These are phyloP conservation scores for Amphiprion percula DNA, from an alignment of 2,113 vertebrate species.

Conservation along the genomic window DNA sequence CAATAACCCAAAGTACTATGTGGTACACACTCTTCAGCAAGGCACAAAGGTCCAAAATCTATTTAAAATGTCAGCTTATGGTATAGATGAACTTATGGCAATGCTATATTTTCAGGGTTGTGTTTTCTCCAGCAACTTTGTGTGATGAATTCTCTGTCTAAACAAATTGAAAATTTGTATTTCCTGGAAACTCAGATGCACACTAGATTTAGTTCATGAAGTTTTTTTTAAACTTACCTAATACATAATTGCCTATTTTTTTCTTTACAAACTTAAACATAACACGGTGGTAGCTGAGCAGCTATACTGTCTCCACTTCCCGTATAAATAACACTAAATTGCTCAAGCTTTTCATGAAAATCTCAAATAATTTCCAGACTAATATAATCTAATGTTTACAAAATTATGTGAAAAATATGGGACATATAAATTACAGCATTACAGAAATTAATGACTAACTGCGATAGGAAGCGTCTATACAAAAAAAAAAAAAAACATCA, in stretches of 20 bases:
- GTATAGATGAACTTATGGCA: neutral
- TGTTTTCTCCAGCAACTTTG: neutral
- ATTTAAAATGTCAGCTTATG: neutral
- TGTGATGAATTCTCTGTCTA: too few species aligned
- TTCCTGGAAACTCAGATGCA: neutral
- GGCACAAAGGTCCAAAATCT: neutral
- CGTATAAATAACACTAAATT: too few species aligned
- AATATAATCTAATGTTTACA: too few species aligned
- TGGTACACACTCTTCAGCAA: neutral
- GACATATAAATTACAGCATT: too few species aligned
- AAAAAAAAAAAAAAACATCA: neutral
- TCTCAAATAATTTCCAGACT: too few species aligned
- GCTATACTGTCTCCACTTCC: too few species aligned
- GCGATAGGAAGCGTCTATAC: neutral
- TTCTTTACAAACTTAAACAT: too few species aligned
- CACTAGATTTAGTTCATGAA: too few species aligned
- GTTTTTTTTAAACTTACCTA: neutral
- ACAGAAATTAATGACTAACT: too few species aligned
- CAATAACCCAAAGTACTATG: constrained; percentile 1
- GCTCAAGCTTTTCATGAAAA: too few species aligned
- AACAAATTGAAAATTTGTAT: neutral
- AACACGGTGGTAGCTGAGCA: too few species aligned
- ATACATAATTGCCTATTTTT: neutral
- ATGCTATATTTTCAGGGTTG: neutral
- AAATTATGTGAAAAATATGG: too few species aligned